Base-by-base conservation (phyloP, 2,888 invertebrate species). In the Himalopsyche japonica region DNA sequence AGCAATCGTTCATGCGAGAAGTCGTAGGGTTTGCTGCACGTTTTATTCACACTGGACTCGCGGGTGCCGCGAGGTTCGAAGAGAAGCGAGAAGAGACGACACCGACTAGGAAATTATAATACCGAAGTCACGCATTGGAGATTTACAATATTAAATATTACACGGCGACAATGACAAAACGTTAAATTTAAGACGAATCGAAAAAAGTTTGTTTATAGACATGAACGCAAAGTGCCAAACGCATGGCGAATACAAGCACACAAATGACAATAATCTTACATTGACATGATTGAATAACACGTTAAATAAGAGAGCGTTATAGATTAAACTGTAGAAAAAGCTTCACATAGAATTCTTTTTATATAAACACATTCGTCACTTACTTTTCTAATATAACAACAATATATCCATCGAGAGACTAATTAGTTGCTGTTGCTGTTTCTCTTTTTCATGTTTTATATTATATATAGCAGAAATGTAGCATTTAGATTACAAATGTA, bases 1-100 rank as follows among this genome's bases (percentile, higher is more conserved):
- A 86, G 85, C 82, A 84, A 87, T 82, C 85, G 79, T 81, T 80
- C 76, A 80, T 81, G 49, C 81, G 37, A 81, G 12, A 37, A 70
- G 70, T 70, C 27, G 70, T 27, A 70, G 70, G 70, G 24, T 70
- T 70, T 70, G 27, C 27, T 70, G 57, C 24, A 10, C 15, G n/a
- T 24, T 57, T 57, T 57, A 57, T 57, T 57, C 57, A 5, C 20
- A 57, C 7, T 20, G 49, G 20, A 64, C 24, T 24, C 10, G 24
- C 64, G 24, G 10, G 10, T 24, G 8, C 24, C 10, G 64, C 64
- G 64, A 64, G 64, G n/a, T n/a, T 49, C 12, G 27, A 57, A 20
- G 6, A 7, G 20, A 70, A 70, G 70, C 20, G 30, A 70, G 30
- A 70, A 70, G 70, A 70, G 70, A 70, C 70, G 7, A 70, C 70